These are phyloP conservation scores for Stenopsyche tienmushanensis DNA, from an alignment of 1,140 invertebrate genomes.

Conservation along the genomic window DNA sequence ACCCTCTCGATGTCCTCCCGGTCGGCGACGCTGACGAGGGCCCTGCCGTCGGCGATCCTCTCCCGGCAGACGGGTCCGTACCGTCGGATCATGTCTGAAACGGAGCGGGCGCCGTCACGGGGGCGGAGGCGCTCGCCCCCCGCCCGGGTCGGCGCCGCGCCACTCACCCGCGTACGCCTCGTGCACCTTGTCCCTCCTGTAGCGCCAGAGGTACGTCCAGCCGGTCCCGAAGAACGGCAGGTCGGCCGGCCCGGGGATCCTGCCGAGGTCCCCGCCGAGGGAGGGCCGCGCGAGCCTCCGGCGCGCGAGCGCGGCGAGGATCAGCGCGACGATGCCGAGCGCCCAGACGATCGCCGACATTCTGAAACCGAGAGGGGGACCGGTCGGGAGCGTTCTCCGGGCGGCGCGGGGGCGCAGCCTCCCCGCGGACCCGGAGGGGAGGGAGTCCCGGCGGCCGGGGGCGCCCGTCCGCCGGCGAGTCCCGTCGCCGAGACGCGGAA, in stretches of 20 bases:
- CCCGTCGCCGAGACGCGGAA: no score
- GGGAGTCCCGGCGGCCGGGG: no score
- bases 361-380: no score
- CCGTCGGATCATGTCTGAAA: constrained; percentile 63
- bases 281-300: not conserved
- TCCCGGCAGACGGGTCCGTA: constrained; percentile 80
- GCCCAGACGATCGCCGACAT: constrained; percentile 8
- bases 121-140: no score
- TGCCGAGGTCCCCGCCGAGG: constrained; percentile 5
- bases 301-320: constrained; percentile 14
- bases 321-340: constrained; percentile 18
- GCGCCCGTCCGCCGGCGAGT: no score
- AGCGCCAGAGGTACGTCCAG: constrained; percentile 77
- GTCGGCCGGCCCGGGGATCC: constrained; percentile 70
- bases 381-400: no score
- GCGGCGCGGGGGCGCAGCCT: no score
- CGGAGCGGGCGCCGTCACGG: no score
- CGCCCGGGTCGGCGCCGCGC: no score
- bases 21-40: constrained; percentile 75
- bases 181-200: constrained; percentile 73
- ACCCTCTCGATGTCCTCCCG: constrained; percentile 77
- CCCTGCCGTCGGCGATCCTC: constrained; percentile 70
- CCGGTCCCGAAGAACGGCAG: constrained; percentile 77
- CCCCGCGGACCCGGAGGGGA: no score
- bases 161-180: constrained; percentile 80